phyloP scores from a whole-genome alignment of 2,113 vertebrate species.

The Lagopus muta region DNA sequence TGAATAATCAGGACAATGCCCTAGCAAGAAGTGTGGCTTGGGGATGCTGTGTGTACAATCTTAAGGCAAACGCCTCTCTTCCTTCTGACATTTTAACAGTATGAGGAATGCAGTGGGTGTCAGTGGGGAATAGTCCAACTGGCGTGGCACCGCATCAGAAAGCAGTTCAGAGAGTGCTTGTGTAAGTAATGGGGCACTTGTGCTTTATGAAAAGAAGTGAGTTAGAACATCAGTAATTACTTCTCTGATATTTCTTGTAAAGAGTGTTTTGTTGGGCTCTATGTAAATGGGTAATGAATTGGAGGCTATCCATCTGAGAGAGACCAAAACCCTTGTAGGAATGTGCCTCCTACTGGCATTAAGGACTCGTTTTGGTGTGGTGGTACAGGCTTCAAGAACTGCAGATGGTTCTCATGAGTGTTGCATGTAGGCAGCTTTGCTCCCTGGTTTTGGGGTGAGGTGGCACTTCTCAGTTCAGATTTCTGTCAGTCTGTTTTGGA shows the following conservation, averaged over 20 bases:
- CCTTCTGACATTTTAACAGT: slow-evolving; percentile 15
- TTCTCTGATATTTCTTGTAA: slow-evolving; percentile 16
- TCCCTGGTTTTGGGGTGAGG: background rate
- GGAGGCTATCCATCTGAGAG: background rate
- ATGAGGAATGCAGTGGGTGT: slow-evolving; percentile 53
- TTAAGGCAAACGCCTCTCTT: background rate
- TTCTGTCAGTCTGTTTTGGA: background rate
- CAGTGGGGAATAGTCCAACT: slow-evolving; percentile 5
- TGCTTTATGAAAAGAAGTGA: background rate
- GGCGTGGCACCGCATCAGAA: background rate
- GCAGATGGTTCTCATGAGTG: background rate
- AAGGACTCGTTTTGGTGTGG: background rate
- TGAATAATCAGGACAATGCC: background rate
- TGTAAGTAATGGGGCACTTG: background rate
- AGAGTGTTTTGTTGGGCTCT: background rate
- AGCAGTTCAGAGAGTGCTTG: background rate
- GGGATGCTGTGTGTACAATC: background rate
- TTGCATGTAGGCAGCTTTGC: background rate
- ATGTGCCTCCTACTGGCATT: background rate
- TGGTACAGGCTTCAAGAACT: background rate
- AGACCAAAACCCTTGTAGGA: slow-evolving; percentile 12
- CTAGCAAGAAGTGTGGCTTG: background rate
- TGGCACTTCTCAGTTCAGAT: background rate
- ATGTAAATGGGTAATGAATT: slow-evolving; percentile 1
- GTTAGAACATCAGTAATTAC: slow-evolving; percentile 9